Percentiles rank a stretch among this genome's conserved stretches.
Conservation (phyloP, 2,113 vertebrate species). For the Crypturellus undulatus region DNA sequence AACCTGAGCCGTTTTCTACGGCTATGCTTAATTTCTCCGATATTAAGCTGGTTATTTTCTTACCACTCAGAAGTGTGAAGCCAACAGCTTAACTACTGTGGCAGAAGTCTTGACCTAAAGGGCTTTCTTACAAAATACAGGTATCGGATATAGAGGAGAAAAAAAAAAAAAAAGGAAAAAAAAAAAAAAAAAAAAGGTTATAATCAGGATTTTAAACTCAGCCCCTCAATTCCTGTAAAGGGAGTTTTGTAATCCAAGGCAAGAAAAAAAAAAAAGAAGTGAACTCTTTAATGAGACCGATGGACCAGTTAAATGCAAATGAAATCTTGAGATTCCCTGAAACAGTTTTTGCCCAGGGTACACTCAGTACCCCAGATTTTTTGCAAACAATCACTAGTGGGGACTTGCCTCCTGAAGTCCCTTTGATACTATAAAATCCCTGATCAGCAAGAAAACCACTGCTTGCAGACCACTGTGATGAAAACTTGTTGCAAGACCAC, state of each 20-base stretch:
- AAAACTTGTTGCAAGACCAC: not conserved
- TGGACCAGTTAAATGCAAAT: not conserved
- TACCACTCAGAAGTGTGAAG: not conserved
- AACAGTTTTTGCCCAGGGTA: not conserved
- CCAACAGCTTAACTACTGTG: not conserved
- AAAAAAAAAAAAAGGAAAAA: not conserved
- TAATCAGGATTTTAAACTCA: not conserved
- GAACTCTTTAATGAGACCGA: not conserved
- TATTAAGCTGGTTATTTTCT: not conserved
- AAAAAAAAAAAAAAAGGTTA: not conserved
- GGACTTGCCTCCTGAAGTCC: not conserved
- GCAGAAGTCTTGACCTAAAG: not conserved
- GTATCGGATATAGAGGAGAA: not conserved
- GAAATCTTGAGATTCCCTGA: not conserved
- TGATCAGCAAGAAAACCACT: not conserved
- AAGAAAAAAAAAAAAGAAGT: not conserved
- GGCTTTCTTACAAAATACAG: not conserved
- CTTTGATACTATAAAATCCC: not conserved
- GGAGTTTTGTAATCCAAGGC: not conserved
- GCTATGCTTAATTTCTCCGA: not conserved
- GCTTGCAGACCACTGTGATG: not conserved
- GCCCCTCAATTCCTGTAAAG: not conserved
- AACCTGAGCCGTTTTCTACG: not conserved
- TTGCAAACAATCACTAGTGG: not conserved
- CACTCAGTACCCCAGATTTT: not conserved